Evolutionary conservation across 2,888 invertebrate genomes (phyloP).

Genomic region (Galerucella calmariensis): DNA sequence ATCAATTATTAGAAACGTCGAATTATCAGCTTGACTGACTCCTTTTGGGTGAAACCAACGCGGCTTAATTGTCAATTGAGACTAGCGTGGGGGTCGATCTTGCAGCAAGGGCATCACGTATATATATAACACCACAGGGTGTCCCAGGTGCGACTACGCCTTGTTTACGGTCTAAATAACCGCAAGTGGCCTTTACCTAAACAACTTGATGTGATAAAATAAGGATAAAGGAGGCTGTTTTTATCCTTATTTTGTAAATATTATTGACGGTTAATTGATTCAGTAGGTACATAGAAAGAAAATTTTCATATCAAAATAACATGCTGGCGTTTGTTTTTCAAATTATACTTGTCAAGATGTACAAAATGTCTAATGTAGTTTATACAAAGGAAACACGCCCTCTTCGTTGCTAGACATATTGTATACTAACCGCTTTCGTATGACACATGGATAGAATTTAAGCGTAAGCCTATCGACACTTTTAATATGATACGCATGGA

Average conservation of each 20-base stretch:
- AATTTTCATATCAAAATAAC: too few relatives aligned
- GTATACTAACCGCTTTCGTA: too few relatives aligned
- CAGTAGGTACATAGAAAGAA: background rate
- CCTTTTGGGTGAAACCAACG: slow-evolving; percentile 35
- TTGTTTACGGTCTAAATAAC: slow-evolving; percentile 47
- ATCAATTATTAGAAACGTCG: slow-evolving; percentile 32
- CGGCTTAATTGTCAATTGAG: slow-evolving; percentile 37
- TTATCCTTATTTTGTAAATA: slow-evolving; percentile 8
- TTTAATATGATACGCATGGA: too few relatives aligned
- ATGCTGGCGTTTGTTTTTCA: too few relatives aligned
- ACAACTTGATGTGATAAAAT: slow-evolving; percentile 33
- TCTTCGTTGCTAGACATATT: too few relatives aligned
- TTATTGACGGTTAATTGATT: slow-evolving; percentile 8
- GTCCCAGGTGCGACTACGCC: slow-evolving; percentile 48
- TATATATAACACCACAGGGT: slow-evolving; percentile 39
- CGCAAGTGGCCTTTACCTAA: slow-evolving; percentile 43
- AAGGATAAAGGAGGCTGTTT: slow-evolving; percentile 5
- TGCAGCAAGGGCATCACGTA: slow-evolving; percentile 21
- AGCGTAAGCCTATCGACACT: too few relatives aligned
- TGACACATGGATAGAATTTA: too few relatives aligned
- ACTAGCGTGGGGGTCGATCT: slow-evolving; percentile 38
- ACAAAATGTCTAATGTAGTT: too few relatives aligned
- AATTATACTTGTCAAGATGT: too few relatives aligned
- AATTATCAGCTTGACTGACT: slow-evolving; percentile 34
- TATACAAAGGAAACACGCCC: too few relatives aligned